Conservation (phyloP, 1,140 invertebrate species). For the Ctenoplectra terminalis region DNA sequence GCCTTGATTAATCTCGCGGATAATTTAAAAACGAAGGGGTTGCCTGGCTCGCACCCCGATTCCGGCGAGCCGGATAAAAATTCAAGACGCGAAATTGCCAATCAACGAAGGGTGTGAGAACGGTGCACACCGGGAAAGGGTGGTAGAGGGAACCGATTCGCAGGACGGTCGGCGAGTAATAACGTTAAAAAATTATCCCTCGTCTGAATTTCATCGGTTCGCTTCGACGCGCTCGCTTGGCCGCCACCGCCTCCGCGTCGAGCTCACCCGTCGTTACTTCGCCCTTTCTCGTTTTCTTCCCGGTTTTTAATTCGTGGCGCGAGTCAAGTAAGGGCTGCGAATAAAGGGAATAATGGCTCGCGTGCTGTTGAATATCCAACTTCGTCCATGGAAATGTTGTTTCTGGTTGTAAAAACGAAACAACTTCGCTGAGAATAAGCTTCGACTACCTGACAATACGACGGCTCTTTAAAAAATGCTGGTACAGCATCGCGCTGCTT, state of each 20-base stretch:
- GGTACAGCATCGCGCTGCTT: background rate
- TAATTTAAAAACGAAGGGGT: conserved; percentile 84
- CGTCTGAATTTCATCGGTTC: conserved; percentile 79
- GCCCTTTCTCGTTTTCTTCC: conserved; percentile 58
- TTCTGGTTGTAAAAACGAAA: conserved; percentile 33
- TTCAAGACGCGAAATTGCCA: conserved; percentile 83
- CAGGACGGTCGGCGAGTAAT: conserved; percentile 74
- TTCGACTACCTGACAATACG: conserved; percentile 28
- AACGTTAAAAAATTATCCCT: conserved; percentile 83
- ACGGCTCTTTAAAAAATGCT: background rate
- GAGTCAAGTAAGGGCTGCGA: conserved; percentile 41
- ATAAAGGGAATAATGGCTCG: conserved; percentile 50
- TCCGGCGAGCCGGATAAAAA: conserved; percentile 79
- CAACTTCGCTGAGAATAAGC: conserved; percentile 20
- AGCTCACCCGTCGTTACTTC: conserved; percentile 49
- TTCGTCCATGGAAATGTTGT: conserved; percentile 22
- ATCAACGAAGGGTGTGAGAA: conserved; percentile 72
- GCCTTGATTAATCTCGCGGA: conserved; percentile 84
- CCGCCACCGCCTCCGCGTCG: background rate
- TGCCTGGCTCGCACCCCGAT: conserved; percentile 63
- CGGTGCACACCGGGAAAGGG: conserved; percentile 36
- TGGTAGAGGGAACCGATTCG: conserved; percentile 52
- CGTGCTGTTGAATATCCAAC: conserved; percentile 36
- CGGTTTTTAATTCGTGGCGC: conserved; percentile 51
- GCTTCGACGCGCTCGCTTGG: conserved; percentile 76